Base-by-base conservation (phyloP, 2,797 vertebrate species). In the Ctenopoma multispine region DNA sequence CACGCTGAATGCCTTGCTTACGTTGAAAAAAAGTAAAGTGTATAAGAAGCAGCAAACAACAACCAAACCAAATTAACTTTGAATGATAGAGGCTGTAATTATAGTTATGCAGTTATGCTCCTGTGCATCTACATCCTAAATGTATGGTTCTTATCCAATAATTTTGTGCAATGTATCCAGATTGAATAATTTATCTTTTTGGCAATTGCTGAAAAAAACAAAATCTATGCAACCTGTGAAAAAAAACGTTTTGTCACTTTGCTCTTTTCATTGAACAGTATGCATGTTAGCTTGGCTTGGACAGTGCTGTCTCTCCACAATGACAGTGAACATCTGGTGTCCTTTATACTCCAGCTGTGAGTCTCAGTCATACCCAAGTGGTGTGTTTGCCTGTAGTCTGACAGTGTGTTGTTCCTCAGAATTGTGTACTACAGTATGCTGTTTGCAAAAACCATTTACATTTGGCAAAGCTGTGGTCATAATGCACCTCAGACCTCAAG, bases 281-380 rank as follows among this genome's bases (percentile, higher is more conserved):
- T 69, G 54, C 43, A 57, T 41, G 60, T 56, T 17, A 63, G 51
- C 49, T 72, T 11, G 27, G 23, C 38, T 72, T 31, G 67, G 60
- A 59, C 47, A 46, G 50, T 5, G 3, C 23, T 68, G 29, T 66
- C 49, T 69, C 44, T 72, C 49, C 40, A 63, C 29, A 47, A 34
- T 62, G 56, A 74, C 36, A 27, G 60, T 15, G 60, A 83, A 79
- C 81, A 83, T 81, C 80, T 86, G 80, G 51, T 72, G 55, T 65
- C 51, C 79, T 87, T 87, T 47, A 10, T 69, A 29, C 41, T 73
- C 57, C 71, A 76, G 68, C 83, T 82, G 79, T 82, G 70, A 57
- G 49, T 40, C 79, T 68, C 47, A 62, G 51, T 82, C 55, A 57
- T 18, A 56, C 49, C 17, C 14, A 56, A 4, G 47, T 69, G 29